These are phyloP conservation scores for Nycticorax nycticorax DNA, from an alignment of 2,113 vertebrate genomes.

Conservation along the genomic window DNA sequence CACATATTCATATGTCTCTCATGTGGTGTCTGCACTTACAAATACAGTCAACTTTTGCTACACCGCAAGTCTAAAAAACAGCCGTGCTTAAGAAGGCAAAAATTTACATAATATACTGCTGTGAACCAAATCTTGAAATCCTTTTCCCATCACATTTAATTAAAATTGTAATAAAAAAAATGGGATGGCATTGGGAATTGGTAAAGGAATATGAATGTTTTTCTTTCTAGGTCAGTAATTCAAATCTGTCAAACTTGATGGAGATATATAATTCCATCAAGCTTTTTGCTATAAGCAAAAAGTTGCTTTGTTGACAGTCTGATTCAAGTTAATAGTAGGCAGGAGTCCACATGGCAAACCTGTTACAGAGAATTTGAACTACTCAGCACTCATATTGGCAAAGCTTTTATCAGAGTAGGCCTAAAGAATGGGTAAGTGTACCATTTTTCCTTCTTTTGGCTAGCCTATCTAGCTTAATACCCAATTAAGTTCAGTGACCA, in stretches of 20 bases:
- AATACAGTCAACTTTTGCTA: not conserved
- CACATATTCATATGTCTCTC: not conserved
- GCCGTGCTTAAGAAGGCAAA: not conserved
- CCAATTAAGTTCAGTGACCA: not conserved
- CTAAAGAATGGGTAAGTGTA: not conserved
- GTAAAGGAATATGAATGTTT: not conserved
- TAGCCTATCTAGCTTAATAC: not conserved
- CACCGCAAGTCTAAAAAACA: not conserved
- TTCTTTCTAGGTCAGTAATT: slow-evolving; percentile 9
- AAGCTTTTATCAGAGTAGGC: not conserved
- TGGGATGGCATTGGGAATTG: not conserved
- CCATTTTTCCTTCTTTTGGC: not conserved
- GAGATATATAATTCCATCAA: not conserved
- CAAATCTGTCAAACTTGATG: not conserved
- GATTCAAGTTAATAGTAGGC: not conserved
- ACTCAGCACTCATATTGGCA: not conserved
- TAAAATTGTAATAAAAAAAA: not conserved
- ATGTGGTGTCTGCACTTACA: not conserved
- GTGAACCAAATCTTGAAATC: not conserved
- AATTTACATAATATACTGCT: not conserved
- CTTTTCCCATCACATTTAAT: not conserved
- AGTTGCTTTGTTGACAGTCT: not conserved
- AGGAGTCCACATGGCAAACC: not conserved
- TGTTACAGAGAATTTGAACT: not conserved
- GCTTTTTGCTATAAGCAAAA: not conserved